Evolutionary conservation across 2,797 vertebrate species (phyloP).

Genomic region (Acipenser ruthenus): DNA sequence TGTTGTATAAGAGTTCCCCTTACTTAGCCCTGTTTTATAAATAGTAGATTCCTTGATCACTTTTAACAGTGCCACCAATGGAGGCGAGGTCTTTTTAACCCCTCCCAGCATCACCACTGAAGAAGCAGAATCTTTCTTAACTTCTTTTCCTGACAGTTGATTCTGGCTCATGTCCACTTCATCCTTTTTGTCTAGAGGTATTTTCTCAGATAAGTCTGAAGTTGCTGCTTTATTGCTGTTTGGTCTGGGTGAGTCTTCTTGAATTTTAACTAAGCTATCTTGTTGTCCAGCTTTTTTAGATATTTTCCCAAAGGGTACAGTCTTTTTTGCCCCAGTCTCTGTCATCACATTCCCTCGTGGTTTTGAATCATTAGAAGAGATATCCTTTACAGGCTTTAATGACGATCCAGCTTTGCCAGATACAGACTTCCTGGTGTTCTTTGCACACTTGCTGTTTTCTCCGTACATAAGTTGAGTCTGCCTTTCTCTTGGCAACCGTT

Average conservation of each 20-base stretch:
- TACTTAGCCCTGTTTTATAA: slow-evolving; percentile 22
- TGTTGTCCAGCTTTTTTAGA: slow-evolving; percentile 9
- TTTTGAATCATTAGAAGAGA: slow-evolving; percentile 30
- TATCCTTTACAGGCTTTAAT: not conserved
- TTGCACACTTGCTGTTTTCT: not conserved
- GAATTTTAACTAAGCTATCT: not conserved
- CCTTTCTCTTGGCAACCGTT: not conserved
- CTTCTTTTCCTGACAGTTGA: not conserved
- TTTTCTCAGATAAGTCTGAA: slow-evolving; percentile 17
- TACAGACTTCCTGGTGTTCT: slow-evolving; percentile 26
- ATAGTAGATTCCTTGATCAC: slow-evolving; percentile 31
- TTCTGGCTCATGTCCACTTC: slow-evolving; percentile 23
- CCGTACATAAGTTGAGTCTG: not conserved
- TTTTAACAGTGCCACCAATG: slow-evolving; percentile 32
- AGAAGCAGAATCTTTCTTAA: not conserved
- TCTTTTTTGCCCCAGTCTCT: slow-evolving; percentile 23
- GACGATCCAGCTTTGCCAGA: slow-evolving; percentile 25
- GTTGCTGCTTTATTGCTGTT: slow-evolving; percentile 7
- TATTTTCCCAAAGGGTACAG: slow-evolving; percentile 16
- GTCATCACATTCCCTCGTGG: slow-evolving; percentile 14
- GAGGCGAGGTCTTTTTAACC: slow-evolving; percentile 22
- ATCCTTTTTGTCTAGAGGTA: slow-evolving; percentile 14
- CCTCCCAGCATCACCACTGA: slow-evolving; percentile 15
- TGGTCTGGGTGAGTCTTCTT: slow-evolving; percentile 9
- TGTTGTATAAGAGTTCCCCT: slow-evolving; percentile 28